Evolutionary conservation across 2,888 invertebrate species (phyloP), one percentile per base, ranked within the genome.

Genomic region (Cepaea hortensis): DNA sequence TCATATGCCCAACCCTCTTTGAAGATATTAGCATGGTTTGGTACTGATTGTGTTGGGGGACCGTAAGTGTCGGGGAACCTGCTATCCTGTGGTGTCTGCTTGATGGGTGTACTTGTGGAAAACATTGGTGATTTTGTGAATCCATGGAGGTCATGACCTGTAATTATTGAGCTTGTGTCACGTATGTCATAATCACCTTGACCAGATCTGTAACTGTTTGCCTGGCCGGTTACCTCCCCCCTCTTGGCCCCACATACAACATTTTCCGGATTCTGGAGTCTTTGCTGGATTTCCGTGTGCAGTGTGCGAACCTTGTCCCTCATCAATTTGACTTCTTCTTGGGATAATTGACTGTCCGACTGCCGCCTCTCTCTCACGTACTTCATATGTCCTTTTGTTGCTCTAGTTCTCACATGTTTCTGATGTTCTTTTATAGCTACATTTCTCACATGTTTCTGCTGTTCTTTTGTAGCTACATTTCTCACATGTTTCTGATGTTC

Each of bases 61-160:
- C 23, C n/a, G 23, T 55, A 11, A 4, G 4, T 65, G 0, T 15
- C 68, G 5, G 65, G 2, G 4, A 18, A n/a, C 1, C 11, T 55
- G 18, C n/a, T 50, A 0, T 15, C 68, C 7, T 48, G 65, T 6
- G 3, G 23, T n/a, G 6, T 18, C 3, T 72, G 23, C 35, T 85
- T 85, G 3, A 85, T 48, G 15, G 86, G 86, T 50, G 86, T 86
- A 61, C 86, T 86, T 9, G 85, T 85, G 46, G 62, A 11, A 72
- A 85, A 85, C 9, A 11, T 11, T 46, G 85, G 61, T 68, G 55
- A 3, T 23, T 68, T n/a, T 23, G 18, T 35, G 62, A 79, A 18
- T 18, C 46, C 46, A 81, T 75, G n/a, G 7, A 18, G 11, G 2
- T 3, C 11, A 23, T 70, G 50, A 7, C 20, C 70, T 18, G 68